These are phyloP conservation scores for Drosophila insularis DNA, from an alignment of 1,140 invertebrate genomes.

Conservation along the genomic window DNA sequence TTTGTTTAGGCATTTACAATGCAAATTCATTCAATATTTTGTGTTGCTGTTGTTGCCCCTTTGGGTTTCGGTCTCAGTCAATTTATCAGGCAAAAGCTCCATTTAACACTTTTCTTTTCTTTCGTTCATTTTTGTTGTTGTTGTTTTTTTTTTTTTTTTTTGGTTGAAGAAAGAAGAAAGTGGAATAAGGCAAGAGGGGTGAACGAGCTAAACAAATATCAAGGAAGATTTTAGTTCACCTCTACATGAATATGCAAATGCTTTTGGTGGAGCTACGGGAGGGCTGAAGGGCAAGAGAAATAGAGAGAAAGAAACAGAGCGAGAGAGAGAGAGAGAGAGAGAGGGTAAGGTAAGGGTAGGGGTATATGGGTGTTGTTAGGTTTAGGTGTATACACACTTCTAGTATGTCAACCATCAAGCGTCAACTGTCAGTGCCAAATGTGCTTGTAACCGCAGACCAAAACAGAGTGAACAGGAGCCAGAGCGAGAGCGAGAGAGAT, in stretches of 20 bases:
- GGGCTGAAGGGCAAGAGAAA: not conserved
- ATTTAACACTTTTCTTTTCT: slow-evolving; percentile 70
- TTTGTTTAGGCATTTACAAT: slow-evolving; percentile 79
- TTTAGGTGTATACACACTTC: slow-evolving; percentile 4
- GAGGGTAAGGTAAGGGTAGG: not conserved
- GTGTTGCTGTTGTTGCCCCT: slow-evolving; percentile 18
- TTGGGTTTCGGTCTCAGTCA: slow-evolving; percentile 45
- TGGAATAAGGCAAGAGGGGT: not conserved
- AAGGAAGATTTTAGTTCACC: slow-evolving; percentile 21
- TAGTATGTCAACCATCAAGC: slow-evolving; percentile 73
- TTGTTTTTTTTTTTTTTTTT: not conserved
- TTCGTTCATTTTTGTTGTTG: no score
- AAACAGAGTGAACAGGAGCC: slow-evolving; percentile 17
- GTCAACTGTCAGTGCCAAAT: slow-evolving; percentile 82
- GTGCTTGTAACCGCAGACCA: slow-evolving; percentile 75
- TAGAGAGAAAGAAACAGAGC: not conserved
- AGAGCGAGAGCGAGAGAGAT: not conserved
- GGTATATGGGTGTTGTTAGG: slow-evolving; percentile 4
- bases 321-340: not conserved
- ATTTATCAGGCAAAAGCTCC: slow-evolving; percentile 65
- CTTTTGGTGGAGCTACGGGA: not conserved
- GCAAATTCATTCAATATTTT: slow-evolving; percentile 68
- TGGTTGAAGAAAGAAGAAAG: slow-evolving; percentile 20
- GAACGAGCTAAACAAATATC: slow-evolving; percentile 46
- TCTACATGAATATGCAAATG: slow-evolving; percentile 50